Evolutionary conservation across 2,113 vertebrate species (phyloP), one percentile per base, ranked within the genome.

Genomic region (Oenanthe oenanthe): DNA sequence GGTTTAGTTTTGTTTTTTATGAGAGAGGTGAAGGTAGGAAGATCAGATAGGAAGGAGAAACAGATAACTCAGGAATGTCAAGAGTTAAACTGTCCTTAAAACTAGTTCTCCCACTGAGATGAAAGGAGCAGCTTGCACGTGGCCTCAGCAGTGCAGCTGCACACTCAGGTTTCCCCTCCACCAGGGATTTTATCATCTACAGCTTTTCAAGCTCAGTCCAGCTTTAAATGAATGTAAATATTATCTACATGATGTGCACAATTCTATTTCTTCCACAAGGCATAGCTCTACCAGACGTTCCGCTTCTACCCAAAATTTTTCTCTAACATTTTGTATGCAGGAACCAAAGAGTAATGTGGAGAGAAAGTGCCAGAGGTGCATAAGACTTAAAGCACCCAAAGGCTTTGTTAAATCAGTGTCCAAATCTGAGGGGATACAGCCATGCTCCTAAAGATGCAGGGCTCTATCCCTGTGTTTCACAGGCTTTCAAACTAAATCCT

Each of bases 1-100:
- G 4, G 5, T 13, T 10, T 61, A 22, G 29, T 5, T 88, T 58
- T 54, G 16, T 8, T 73, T 83, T 85, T 94, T 90, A 70, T n/a
- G 71, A 85, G 54, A 83, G 32, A 40, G 11, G 29, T 54, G 45
- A 89, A 70, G 42, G 26, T 25, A 70, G 67, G 71, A 79, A 70
- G 67, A 96, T 66, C 77, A 96, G 78, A 85, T 74, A 89, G 18
- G 67, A 31, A 66, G 47, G 74, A 79, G 94, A 92, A 93, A 38
- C 81, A 94, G 87, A 89, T 88, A 95, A 92, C 43, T 60, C 54
- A 83, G 67, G 87, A 95, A 95, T 95, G 89, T 91, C 34, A 94
- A 76, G 87, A 83, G 88, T 93, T 91, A 94, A 87, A 89, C 21
- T 40, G 42, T 74, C 63, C 88, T 93, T 84, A 82, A 62, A 93